These are phyloP conservation scores for Crocidura indochinensis DNA, from an alignment of 2,797 vertebrate genomes.

Conservation along the genomic window DNA sequence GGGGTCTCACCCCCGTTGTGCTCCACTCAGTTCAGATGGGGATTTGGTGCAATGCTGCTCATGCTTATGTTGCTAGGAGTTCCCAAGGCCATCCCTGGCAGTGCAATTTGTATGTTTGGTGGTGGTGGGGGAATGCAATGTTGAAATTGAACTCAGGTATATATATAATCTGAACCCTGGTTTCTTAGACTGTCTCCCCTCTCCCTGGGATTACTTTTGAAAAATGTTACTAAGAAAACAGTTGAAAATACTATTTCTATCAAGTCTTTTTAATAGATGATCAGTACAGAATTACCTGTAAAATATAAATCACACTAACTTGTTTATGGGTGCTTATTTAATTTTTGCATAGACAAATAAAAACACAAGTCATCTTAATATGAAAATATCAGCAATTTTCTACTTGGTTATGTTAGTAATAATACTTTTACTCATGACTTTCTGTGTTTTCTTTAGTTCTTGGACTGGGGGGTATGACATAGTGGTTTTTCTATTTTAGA, in stretches of 20 bases:
- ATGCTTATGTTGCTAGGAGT: no score
- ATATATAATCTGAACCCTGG: no score
- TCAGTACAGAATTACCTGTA: not conserved
- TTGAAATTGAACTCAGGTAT: no score
- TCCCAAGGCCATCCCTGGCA: no score
- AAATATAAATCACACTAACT: not conserved
- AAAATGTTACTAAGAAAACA: not conserved
- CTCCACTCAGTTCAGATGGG: no score
- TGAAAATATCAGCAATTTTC: not conserved
- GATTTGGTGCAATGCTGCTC: no score
- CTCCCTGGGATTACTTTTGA: not conserved
- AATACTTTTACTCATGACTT: not conserved
- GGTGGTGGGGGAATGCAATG: no score
- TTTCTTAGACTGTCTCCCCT: no score
- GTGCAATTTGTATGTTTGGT: no score
- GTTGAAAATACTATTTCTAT: not conserved
- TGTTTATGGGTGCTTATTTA: not conserved
- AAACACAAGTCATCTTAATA: not conserved
- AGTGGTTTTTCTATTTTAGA: not conserved
- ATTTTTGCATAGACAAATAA: constrained; percentile 3
- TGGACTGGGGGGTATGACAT: not conserved
- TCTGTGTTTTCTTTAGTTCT: constrained; percentile 29
- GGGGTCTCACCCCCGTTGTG: no score
- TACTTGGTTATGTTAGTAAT: not conserved
- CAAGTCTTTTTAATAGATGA: not conserved